Conservation (phyloP, 2,888 invertebrate genomes). For the Cheilosia variabilis region DNA sequence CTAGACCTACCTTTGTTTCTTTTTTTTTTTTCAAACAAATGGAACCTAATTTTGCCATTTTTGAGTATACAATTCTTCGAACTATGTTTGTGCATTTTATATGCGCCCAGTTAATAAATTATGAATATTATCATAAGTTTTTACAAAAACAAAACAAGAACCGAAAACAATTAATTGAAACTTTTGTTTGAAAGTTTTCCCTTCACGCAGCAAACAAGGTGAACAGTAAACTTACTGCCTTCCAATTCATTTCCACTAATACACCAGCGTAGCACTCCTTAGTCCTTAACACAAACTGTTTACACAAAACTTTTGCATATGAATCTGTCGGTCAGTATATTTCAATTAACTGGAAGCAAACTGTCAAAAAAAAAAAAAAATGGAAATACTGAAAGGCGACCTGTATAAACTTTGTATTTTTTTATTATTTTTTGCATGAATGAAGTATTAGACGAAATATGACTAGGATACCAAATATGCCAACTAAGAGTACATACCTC, state of each 20-base stretch:
- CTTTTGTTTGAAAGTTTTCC: constrained; percentile 40
- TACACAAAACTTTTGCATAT: constrained; percentile 66
- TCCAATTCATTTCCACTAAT: constrained; percentile 66
- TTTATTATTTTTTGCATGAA: constrained; percentile 17
- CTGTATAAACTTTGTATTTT: constrained; percentile 35
- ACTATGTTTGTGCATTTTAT: too few relatives aligned
- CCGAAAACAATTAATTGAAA: constrained; percentile 16
- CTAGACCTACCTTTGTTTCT: too few relatives aligned
- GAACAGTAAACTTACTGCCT: constrained; percentile 29
- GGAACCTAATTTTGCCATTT: too few relatives aligned
- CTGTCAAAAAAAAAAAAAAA: constrained; percentile 54
- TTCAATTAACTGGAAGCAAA: constrained; percentile 70
- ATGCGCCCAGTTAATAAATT: too few relatives aligned
- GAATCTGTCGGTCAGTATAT: constrained; percentile 72
- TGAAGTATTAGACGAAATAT: constrained; percentile 22
- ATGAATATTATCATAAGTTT: too few relatives aligned
- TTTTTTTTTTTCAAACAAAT: too few relatives aligned
- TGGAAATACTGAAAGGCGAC: constrained; percentile 44
- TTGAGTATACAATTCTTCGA: too few relatives aligned
- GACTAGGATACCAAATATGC: constrained; percentile 55
- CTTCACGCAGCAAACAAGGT: not conserved
- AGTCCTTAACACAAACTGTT: constrained; percentile 50
- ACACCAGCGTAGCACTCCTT: constrained; percentile 29
- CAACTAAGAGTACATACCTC: not conserved
- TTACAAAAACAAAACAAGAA: too few relatives aligned